These are phyloP conservation scores for Globia sparganii DNA, from an alignment of 2,888 invertebrate species.

Conservation along the genomic window DNA sequence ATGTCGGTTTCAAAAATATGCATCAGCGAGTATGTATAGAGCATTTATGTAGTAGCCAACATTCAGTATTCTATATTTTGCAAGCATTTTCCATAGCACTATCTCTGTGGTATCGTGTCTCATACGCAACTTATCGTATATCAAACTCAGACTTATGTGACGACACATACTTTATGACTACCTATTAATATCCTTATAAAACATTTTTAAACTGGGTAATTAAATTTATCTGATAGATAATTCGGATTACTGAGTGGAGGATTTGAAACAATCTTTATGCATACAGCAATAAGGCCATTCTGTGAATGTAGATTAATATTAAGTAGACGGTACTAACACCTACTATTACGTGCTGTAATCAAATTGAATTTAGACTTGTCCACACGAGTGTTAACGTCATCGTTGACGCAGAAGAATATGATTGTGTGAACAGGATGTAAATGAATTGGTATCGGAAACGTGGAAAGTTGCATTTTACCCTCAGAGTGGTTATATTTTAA, in stretches of 20 bases:
- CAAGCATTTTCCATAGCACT: slow-evolving; percentile 3
- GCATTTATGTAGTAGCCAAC: background rate
- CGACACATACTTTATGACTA: slow-evolving; percentile 8
- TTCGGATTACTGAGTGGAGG: slow-evolving; percentile 20
- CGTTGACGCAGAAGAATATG: background rate
- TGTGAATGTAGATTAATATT: slow-evolving; percentile 21
- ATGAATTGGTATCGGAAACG: background rate
- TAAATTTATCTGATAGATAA: slow-evolving; percentile 31
- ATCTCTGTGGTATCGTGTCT: slow-evolving; percentile 1
- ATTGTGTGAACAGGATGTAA: background rate
- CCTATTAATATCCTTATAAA: slow-evolving; percentile 28
- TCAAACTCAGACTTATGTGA: slow-evolving; percentile 8
- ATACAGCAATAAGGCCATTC: slow-evolving; percentile 14
- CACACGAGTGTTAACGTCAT: slow-evolving; percentile 23
- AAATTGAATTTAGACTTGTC: slow-evolving; percentile 12
- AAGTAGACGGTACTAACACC: background rate
- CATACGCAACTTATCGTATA: slow-evolving; percentile 26
- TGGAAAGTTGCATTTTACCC: background rate
- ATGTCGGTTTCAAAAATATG: background rate
- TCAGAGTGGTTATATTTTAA: background rate
- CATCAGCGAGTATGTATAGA: background rate
- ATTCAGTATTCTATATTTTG: slow-evolving; percentile 1
- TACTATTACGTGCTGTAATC: slow-evolving; percentile 11
- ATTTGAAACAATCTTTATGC: slow-evolving; percentile 29
- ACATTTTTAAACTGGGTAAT: slow-evolving; percentile 30